phyloP scores from a whole-genome alignment of 1,140 invertebrate genomes.

The Copidosoma floridanum region DNA sequence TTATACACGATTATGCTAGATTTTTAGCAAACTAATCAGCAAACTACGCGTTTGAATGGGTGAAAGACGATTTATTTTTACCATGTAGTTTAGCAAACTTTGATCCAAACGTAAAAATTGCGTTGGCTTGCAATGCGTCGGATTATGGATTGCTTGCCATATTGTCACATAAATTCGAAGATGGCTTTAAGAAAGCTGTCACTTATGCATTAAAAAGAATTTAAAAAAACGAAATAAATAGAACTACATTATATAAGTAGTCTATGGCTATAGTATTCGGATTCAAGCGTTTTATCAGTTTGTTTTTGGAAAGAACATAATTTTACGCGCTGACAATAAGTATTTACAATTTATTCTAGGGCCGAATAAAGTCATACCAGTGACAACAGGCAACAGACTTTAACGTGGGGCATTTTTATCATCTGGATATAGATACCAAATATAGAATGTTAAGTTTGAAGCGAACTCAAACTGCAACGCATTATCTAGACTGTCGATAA shows the following conservation, averaged over 20 bases:
- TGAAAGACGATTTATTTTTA: conserved; percentile 37
- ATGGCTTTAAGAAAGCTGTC: conserved; percentile 38
- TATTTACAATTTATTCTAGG: conserved; percentile 29
- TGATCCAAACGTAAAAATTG: conserved; percentile 29
- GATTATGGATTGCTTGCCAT: conserved; percentile 54
- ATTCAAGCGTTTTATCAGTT: conserved; percentile 50
- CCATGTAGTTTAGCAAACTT: conserved; percentile 31
- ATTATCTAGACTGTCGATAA: conserved; percentile 4
- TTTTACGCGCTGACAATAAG: conserved; percentile 46
- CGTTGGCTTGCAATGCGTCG: conserved; percentile 38
- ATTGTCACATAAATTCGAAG: conserved; percentile 47
- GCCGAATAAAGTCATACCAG: conserved; percentile 19
- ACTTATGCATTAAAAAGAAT: conserved; percentile 34
- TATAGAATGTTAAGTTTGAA: conserved; percentile 7
- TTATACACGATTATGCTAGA: no score
- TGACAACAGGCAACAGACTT: conserved; percentile 12
- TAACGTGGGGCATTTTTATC: conserved; percentile 26
- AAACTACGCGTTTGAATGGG: conserved; percentile 32
- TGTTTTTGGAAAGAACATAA: conserved; percentile 48
- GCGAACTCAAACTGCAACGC: conserved; percentile 6
- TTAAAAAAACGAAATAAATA: conserved; percentile 49
- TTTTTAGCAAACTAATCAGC: no score
- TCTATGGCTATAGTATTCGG: conserved; percentile 50
- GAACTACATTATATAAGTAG: conserved; percentile 55
- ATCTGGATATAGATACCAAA: conserved; percentile 20